Evolutionary conservation across 2,797 vertebrate species (phyloP).

Genomic region (Sebastes paucispinis): DNA sequence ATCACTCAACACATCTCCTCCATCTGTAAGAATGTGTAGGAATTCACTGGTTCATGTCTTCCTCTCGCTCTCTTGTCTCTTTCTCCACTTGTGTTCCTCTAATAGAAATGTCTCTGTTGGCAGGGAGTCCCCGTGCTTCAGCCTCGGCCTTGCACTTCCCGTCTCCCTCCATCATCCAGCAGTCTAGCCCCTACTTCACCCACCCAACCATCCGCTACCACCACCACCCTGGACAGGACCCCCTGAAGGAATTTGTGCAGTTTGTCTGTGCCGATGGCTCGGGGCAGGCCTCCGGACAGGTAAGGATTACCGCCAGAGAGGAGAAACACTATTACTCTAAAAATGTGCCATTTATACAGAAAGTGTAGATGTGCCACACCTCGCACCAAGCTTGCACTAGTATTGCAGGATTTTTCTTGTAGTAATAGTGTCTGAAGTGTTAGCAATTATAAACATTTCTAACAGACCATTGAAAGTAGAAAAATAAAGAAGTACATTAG

Average conservation of each 20-base stretch:
- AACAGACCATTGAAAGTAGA: not conserved
- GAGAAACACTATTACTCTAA: not conserved
- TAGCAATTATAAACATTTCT: not conserved
- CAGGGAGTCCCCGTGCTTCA: slow-evolving; percentile 94
- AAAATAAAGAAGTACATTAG: not conserved
- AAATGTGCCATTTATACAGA: not conserved
- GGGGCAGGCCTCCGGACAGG: slow-evolving; percentile 91
- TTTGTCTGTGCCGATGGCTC: slow-evolving; percentile 96
- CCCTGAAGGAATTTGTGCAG: slow-evolving; percentile 98
- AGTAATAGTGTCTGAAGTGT: not conserved
- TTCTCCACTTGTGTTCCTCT: slow-evolving; percentile 36
- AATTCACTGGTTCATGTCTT: not conserved
- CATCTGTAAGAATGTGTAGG: slow-evolving; percentile 11
- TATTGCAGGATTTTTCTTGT: not conserved
- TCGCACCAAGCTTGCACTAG: not conserved
- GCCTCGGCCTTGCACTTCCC: slow-evolving; percentile 95
- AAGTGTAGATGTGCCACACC: too few relatives aligned
- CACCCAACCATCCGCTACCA: slow-evolving; percentile 98
- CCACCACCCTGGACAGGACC: slow-evolving; percentile 93
- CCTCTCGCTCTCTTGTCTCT: slow-evolving; percentile 1
- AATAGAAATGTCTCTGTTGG: slow-evolving; percentile 59
- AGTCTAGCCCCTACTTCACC: slow-evolving; percentile 96
- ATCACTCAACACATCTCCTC: slow-evolving; percentile 12
- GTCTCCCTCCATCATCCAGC: slow-evolving; percentile 96
- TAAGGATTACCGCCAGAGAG: slow-evolving; percentile 65